Conservation (phyloP, 2,113 vertebrate genomes). For the Mustelus asterias region DNA sequence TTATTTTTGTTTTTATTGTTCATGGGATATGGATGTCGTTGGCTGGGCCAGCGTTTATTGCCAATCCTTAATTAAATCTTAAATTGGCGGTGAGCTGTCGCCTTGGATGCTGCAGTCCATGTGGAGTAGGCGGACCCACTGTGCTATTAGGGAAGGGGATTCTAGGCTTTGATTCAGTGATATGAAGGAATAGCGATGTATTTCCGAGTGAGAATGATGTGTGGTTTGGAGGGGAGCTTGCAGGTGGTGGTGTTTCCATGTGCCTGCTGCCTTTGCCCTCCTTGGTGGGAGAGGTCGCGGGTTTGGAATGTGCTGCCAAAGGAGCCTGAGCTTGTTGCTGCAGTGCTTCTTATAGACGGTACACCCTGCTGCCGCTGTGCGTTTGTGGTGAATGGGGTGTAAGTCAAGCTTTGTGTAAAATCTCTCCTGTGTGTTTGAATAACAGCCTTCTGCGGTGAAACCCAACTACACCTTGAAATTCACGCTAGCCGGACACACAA, state of each 20-base stretch:
- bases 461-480: slow-evolving; percentile 98
- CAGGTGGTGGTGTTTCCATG: background rate
- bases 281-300: background rate
- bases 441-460: slow-evolving; percentile 85
- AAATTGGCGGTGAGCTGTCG: background rate
- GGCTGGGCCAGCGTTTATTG: background rate
- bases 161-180: background rate
- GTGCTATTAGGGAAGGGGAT: background rate
- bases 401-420: background rate
- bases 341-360: background rate
- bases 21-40: background rate
- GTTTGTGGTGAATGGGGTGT: background rate
- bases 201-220: background rate
- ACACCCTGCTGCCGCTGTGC: background rate
- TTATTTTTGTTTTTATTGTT: background rate
- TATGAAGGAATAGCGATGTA: background rate
- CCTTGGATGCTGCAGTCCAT: background rate
- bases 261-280: background rate
- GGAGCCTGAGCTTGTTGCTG: background rate
- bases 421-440: slow-evolving; percentile 37
- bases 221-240: background rate
- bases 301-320: background rate
- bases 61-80: background rate
- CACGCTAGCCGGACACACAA: slow-evolving; percentile 92
- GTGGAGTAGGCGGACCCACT: no score